Percentiles rank a stretch among this genome's conserved stretches.
These are phyloP conservation scores for Leucophora obtusa DNA, from an alignment of 2,888 invertebrate species.

Conservation along the genomic window DNA sequence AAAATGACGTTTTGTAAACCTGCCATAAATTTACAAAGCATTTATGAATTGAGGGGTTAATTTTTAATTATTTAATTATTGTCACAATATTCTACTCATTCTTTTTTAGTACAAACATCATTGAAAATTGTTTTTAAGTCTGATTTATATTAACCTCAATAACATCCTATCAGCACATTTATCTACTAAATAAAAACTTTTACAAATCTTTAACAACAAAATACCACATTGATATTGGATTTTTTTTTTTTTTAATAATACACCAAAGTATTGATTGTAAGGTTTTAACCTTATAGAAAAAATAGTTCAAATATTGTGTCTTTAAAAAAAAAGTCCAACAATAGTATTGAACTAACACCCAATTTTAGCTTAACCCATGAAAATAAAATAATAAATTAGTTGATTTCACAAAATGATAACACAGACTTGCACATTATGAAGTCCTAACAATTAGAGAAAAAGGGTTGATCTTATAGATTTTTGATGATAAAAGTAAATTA, in stretches of 20 bases:
- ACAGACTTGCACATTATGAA: too few species aligned
- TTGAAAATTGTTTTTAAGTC: constrained; percentile 4
- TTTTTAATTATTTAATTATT: too few species aligned
- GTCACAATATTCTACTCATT: neutral
- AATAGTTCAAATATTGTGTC: neutral
- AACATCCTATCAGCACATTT: neutral
- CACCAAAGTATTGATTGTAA: constrained; percentile 27
- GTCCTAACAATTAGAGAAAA: too few species aligned
- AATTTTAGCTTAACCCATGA: neutral
- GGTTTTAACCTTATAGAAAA: constrained; percentile 20
- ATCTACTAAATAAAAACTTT: neutral
- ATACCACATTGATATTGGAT: constrained; percentile 10
- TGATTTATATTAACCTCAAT: constrained; percentile 5
- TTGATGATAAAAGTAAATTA: too few species aligned
- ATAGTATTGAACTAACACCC: neutral
- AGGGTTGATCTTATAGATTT: too few species aligned
- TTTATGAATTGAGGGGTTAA: too few species aligned
- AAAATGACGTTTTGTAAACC: too few species aligned
- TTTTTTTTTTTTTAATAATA: neutral
- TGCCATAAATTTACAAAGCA: too few species aligned
- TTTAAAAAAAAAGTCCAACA: constrained; percentile 5
- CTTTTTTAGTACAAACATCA: neutral
- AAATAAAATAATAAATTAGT: too few species aligned
- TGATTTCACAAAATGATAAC: too few species aligned
- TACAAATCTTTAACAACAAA: constrained; percentile 23